A percentile compares a stretch with the other conserved stretches of the same genome.
Evolutionary conservation across 2,113 vertebrate genomes (phyloP).

Genomic region (Pyxicephalus adspersus): DNA sequence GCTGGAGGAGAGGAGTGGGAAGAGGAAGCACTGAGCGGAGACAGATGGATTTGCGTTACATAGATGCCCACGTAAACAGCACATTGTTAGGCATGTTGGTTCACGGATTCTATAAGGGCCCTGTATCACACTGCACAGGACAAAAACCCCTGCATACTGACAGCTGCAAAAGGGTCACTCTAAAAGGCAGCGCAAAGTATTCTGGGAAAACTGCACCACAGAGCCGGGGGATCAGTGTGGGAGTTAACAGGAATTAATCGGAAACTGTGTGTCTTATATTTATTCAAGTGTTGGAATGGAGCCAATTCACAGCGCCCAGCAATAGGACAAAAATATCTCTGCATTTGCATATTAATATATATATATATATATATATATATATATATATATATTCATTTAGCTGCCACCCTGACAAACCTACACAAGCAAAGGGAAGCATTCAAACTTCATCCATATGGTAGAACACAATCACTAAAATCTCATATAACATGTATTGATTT

Average conservation of each 20-base stretch:
- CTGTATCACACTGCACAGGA: background rate
- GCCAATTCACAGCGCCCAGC: no score
- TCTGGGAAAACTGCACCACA: no score
- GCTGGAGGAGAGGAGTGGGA: background rate
- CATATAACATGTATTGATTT: no score
- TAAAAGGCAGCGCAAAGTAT: background rate
- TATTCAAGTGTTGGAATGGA: no score
- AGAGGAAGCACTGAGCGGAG: background rate
- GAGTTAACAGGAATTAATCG: background rate
- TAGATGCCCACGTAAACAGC: background rate
- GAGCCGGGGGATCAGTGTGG: background rate
- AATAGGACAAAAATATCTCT: no score
- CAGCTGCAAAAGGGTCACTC: background rate
- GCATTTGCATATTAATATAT: no score
- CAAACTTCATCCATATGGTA: no score
- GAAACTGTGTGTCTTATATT: background rate
- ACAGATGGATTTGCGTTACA: slow-evolving; percentile 1
- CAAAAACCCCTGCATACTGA: background rate
- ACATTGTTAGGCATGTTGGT: background rate
- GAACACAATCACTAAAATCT: no score
- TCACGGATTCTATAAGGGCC: background rate
- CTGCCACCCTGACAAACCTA: no score
- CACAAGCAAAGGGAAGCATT: no score
- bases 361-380: no score
- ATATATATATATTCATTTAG: no score